phyloP scores from a whole-genome alignment of 2,888 invertebrate genomes.

The Sphinx pinastri region DNA sequence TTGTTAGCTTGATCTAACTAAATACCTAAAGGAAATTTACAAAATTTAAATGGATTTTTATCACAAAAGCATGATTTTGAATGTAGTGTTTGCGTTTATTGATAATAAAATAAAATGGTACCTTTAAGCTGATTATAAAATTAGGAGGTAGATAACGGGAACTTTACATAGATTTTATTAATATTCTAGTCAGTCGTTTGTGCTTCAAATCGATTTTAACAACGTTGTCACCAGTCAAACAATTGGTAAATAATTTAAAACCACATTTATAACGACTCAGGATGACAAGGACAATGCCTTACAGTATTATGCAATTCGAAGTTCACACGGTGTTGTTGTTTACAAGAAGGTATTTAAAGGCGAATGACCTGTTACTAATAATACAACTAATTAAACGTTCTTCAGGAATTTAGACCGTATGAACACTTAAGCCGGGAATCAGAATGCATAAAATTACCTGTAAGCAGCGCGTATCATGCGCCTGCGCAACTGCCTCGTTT shows the following conservation, averaged over 20 bases:
- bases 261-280: not conserved
- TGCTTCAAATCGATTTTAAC: not conserved
- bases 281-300: not conserved
- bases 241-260: not conserved
- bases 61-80: too few species aligned
- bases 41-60: too few species aligned
- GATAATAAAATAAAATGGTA: too few species aligned
- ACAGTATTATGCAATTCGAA: not conserved
- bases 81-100: too few species aligned
- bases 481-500: constrained; percentile 18
- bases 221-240: not conserved
- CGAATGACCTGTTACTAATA: not conserved
- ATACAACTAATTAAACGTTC: not conserved
- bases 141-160: too few species aligned
- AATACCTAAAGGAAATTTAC: too few species aligned
- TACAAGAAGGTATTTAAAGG: not conserved
- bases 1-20: not conserved
- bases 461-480: not conserved
- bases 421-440: not conserved
- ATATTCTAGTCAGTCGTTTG: too few species aligned
- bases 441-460: not conserved
- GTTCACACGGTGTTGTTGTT: not conserved
- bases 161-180: too few species aligned
- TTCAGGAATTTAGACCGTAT: too few species aligned
- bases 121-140: too few species aligned